Conservation (phyloP, 2,113 vertebrate species). For the Nannobrachium achirus region DNA sequence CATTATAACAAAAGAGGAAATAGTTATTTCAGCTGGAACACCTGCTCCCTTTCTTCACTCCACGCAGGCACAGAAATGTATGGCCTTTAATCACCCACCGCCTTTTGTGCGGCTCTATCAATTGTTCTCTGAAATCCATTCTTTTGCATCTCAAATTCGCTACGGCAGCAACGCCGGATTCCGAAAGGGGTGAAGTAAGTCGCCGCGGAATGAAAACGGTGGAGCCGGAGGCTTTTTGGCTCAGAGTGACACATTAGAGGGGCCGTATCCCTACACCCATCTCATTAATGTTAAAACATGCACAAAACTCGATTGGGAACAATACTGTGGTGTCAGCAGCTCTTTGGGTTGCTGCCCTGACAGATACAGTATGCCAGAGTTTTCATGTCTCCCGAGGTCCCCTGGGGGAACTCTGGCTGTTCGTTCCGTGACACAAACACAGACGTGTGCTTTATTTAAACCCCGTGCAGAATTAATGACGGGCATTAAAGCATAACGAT, state of each 20-base stretch:
- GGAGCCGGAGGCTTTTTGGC: slow-evolving; percentile 34
- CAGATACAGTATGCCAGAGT: slow-evolving; percentile 32
- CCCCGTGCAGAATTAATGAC: neutral
- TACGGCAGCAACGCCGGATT: slow-evolving; percentile 35
- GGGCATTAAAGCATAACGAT: too few species aligned
- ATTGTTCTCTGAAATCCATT: slow-evolving; percentile 23
- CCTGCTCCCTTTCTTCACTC: slow-evolving; percentile 17
- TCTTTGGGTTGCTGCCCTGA: slow-evolving; percentile 40
- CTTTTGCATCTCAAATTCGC: slow-evolving; percentile 30
- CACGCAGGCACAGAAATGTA: neutral
- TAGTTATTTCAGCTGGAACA: slow-evolving; percentile 4
- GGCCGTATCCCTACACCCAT: slow-evolving; percentile 27
- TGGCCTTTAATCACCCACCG: slow-evolving; percentile 23
- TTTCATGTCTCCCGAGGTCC: slow-evolving; percentile 23
- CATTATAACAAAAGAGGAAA: too few species aligned
- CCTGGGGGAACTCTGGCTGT: neutral
- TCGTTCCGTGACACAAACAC: neutral
- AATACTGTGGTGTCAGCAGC: slow-evolving; percentile 48
- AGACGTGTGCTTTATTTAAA: slow-evolving; percentile 23
- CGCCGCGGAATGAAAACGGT: neutral
- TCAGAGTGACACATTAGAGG: slow-evolving; percentile 42
- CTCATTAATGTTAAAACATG: slow-evolving; percentile 66
- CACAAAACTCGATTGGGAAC: slow-evolving; percentile 41
- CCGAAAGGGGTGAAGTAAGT: slow-evolving; percentile 39
- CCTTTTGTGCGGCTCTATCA: slow-evolving; percentile 25